Evolutionary conservation across 1,140 invertebrate genomes (phyloP), one percentile per base, ranked within the genome.

Genomic region (Trachelipus rathkii): DNA sequence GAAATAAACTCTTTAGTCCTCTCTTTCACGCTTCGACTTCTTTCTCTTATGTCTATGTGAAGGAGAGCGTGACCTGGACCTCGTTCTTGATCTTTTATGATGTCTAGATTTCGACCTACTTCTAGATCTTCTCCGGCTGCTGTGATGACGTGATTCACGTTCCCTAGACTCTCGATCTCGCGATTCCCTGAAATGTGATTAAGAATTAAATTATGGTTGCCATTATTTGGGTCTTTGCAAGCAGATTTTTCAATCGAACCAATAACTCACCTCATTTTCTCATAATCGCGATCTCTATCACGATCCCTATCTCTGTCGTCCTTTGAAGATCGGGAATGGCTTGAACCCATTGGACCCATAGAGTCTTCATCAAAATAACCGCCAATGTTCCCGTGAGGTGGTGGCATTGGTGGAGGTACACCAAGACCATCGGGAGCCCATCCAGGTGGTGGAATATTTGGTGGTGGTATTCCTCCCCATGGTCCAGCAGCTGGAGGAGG

Each of bases 1-100:
- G 33, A 3, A 33, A 33, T 3, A 15, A 3, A 3, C 50, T 60
- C 50, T 60, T 13, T 8, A 60, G 6, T 33, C 46, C 21, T 81
- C 78, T 21, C 78, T 71, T 10, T 79, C 78, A 33, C 78, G 67
- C 43, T 72, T 79, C 23, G 74, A 79, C 73, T 76, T 73, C 73
- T 74, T 76, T 44, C 77, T 67, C 67, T 78, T 76, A 50, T 76
- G 70, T 73, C 72, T 76, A 60, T 75, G 75, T 8, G 72, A 76
- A 15, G 72, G 77, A 4, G 74, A 76, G 6, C 79, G 74, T 0
- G 74, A 76, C 19, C 75, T 72, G 0, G 73, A 77, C 66, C 76
- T 43, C 13, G 50, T 69, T 44, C 72, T 53, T 69, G 73, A 4
- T 13, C 77, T 77, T 33, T 69, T 60, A 60, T 19, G 50, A 68